These are phyloP conservation scores for Drosophila orena DNA, from an alignment of 1,140 invertebrate species.

Conservation along the genomic window DNA sequence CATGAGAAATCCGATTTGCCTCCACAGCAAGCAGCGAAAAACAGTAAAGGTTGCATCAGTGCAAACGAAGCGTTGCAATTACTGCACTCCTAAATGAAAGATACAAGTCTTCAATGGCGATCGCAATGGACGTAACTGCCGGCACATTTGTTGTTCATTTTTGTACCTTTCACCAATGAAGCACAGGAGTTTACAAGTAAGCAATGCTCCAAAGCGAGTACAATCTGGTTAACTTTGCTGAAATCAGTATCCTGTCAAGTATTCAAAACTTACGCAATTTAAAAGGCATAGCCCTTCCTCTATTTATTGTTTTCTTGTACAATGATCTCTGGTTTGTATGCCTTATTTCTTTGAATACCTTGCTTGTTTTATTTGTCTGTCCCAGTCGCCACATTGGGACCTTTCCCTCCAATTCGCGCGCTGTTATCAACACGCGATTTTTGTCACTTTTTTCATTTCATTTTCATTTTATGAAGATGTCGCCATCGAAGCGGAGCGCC, in stretches of 20 bases:
- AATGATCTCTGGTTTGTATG: too few species aligned
- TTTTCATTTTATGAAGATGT: conserved; percentile 58
- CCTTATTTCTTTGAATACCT: conserved; percentile 13
- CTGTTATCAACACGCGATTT: conserved; percentile 79
- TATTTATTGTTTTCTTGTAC: background rate
- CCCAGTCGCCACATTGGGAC: background rate
- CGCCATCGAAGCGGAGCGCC: conserved; percentile 56
- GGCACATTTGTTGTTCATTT: background rate
- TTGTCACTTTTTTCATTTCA: conserved; percentile 70
- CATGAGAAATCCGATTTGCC: conserved; percentile 67
- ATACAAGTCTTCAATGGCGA: conserved; percentile 54
- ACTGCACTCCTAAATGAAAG: conserved; percentile 21
- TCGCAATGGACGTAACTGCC: conserved; percentile 30
- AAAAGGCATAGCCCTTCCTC: too few species aligned
- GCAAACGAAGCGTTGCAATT: conserved; percentile 48
- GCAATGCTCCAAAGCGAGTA: too few species aligned
- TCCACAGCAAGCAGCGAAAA: conserved; percentile 19
- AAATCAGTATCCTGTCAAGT: too few species aligned
- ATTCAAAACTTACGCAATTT: too few species aligned
- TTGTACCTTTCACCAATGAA: background rate
- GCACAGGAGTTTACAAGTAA: too few species aligned
- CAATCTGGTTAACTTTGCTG: too few species aligned
- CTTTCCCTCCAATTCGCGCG: conserved; percentile 37
- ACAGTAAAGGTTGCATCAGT: conserved; percentile 55
- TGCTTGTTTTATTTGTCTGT: background rate